A percentile compares a stretch with the other conserved stretches of the same genome.
Conservation (phyloP, 2,797 vertebrate species). For the Tragopan temminckii region DNA sequence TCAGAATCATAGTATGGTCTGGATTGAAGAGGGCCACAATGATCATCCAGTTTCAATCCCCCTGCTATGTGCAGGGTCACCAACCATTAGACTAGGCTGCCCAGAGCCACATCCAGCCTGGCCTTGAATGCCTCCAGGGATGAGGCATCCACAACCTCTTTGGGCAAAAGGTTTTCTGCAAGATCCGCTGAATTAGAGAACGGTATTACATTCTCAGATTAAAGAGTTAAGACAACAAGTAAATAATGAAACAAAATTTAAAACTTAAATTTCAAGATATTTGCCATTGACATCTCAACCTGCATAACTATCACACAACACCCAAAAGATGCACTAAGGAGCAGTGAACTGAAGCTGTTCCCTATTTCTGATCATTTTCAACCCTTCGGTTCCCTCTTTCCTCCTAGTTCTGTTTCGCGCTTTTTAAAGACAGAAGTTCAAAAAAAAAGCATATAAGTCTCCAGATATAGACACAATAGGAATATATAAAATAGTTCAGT, state of each 20-base stretch:
- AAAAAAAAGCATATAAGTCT: background rate
- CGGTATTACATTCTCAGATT: background rate
- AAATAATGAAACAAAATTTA: background rate
- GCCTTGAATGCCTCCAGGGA: too few relatives aligned
- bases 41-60: too few relatives aligned
- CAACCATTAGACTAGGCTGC: too few relatives aligned
- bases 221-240: background rate
- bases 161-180: background rate
- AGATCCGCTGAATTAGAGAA: background rate
- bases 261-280: background rate
- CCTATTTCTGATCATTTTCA: background rate
- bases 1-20: too few relatives aligned
- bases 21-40: too few relatives aligned
- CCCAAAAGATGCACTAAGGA: background rate
- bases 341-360: background rate
- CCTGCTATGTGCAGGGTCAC: too few relatives aligned
- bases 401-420: background rate
- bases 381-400: background rate
- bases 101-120: too few relatives aligned
- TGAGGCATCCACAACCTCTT: too few relatives aligned
- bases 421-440: background rate
- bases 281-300: background rate
- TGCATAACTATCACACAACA: background rate
- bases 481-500: background rate
- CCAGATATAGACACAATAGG: background rate